A percentile compares a stretch with the other conserved stretches of the same genome.
Conservation (phyloP, 2,797 vertebrate species). For the Halcyon leucocephala region DNA sequence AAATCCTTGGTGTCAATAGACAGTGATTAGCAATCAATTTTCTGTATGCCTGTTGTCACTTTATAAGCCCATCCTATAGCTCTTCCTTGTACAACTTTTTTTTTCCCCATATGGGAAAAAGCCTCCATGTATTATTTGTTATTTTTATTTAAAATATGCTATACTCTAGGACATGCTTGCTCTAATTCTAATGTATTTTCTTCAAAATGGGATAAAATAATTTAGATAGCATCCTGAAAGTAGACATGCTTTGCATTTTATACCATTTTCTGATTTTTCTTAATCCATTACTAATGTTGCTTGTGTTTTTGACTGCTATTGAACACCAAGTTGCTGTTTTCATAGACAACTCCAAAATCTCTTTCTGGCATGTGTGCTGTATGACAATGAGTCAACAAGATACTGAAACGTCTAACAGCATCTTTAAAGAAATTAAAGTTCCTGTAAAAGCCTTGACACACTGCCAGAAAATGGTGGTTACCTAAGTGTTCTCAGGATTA, state of each 20-base stretch:
- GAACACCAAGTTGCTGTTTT: not conserved
- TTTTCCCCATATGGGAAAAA: not conserved
- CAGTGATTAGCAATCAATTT: not conserved
- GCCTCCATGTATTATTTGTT: not conserved
- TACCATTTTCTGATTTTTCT: not conserved
- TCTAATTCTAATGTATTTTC: not conserved
- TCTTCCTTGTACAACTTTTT: not conserved
- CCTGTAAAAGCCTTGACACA: not conserved
- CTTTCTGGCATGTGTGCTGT: not conserved
- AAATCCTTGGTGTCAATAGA: not conserved
- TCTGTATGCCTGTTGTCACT: not conserved
- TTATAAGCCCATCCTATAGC: not conserved
- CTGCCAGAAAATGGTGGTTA: not conserved
- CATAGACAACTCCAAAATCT: not conserved
- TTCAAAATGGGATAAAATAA: not conserved
- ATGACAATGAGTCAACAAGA: not conserved
- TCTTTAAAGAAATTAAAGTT: not conserved
- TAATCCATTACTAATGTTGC: not conserved
- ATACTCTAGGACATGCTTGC: not conserved
- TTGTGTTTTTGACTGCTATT: not conserved
- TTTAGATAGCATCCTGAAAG: not conserved
- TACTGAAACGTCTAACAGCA: not conserved
- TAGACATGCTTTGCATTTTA: not conserved
- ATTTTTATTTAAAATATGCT: not conserved
- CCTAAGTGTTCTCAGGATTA: not conserved